phyloP scores from a whole-genome alignment of 2,888 invertebrate genomes.

The Callyntrura sp. region DNA sequence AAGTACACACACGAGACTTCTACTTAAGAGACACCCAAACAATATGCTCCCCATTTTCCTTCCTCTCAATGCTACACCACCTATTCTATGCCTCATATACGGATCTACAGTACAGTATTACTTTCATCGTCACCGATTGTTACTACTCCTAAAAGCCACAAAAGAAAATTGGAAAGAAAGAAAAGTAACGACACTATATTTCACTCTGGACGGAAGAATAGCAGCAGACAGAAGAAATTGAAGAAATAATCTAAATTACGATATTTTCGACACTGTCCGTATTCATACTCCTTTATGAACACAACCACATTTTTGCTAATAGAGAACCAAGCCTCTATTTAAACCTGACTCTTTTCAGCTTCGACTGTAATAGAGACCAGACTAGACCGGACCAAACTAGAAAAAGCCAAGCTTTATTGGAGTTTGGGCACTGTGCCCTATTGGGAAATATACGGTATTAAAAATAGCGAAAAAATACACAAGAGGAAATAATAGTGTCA shows the following conservation, averaged over 20 bases:
- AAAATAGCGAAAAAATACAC: too few relatives aligned
- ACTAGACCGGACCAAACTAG: too few relatives aligned
- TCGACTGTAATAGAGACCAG: too few relatives aligned
- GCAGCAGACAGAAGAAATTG: background rate
- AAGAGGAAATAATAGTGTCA: slow-evolving; percentile 12
- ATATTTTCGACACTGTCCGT: background rate
- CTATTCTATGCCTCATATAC: too few relatives aligned
- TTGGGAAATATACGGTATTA: too few relatives aligned
- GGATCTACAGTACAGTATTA: too few relatives aligned
- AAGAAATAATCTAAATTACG: slow-evolving; percentile 38
- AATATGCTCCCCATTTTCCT: background rate
- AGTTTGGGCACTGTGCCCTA: too few relatives aligned
- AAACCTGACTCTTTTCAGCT: too few relatives aligned
- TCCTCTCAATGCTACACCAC: background rate
- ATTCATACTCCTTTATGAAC: background rate
- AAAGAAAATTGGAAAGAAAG: slow-evolving; percentile 23
- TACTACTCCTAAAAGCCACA: background rate
- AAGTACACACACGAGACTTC: slow-evolving; percentile 31
- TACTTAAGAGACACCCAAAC: slow-evolving; percentile 10
- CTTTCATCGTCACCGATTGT: slow-evolving; percentile 24
- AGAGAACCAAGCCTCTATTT: too few relatives aligned
- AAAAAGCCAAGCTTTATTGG: too few relatives aligned
- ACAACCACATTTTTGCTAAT: background rate
- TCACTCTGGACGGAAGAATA: slow-evolving; percentile 10
- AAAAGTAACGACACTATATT: slow-evolving; percentile 19